Evolutionary conservation across 2,888 invertebrate genomes (phyloP), one percentile per base, ranked within the genome.

Genomic region (Poecilus cupreus): DNA sequence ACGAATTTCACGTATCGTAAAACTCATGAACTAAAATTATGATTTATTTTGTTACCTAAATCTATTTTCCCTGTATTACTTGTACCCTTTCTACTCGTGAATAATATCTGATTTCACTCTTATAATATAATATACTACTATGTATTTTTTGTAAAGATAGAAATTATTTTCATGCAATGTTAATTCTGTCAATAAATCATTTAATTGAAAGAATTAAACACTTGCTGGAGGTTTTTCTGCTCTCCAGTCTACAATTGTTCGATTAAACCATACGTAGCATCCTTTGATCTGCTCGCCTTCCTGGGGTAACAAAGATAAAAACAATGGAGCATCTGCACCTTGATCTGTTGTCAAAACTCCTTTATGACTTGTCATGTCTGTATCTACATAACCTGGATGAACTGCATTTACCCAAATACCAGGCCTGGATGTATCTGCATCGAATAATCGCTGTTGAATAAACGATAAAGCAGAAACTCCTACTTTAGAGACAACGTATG

Each of bases 321-420:
- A 94, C 0, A 94, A 86, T 0, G 94, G 91, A 85, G 94, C 89
- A 89, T 90, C 88, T 91, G 89, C 60, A 92, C 94, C 83, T 87
- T 91, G 86, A 57, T 93, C 93, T 13, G 91, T 90, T 0, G 90
- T 91, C n/a, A 93, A 88, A 0, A 87, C 85, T 0, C 94, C 96
- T 85, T 92, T 92, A 84, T 94, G 93, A 26, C 92, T 93, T 0
- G 93, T 90, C 95, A 96, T 94, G 85, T 96, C 95, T 0, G 96
- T 96, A 84, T 91, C 91, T 0, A 96, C 95, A 87, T 93, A 94
- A 0, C 96, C 96, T 0, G 96, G 96, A 87, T 94, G 94, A 1
- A 94, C 94, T 2, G 92, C 89, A 88, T 95, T 96, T 10, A 94
- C 91, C 82, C 91, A 91, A 78, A 95, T 91, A 10, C 80, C 80